A percentile compares a stretch with the other conserved stretches of the same genome.
Conservation (phyloP, 1,140 invertebrate genomes). For the Bombus affinis region DNA sequence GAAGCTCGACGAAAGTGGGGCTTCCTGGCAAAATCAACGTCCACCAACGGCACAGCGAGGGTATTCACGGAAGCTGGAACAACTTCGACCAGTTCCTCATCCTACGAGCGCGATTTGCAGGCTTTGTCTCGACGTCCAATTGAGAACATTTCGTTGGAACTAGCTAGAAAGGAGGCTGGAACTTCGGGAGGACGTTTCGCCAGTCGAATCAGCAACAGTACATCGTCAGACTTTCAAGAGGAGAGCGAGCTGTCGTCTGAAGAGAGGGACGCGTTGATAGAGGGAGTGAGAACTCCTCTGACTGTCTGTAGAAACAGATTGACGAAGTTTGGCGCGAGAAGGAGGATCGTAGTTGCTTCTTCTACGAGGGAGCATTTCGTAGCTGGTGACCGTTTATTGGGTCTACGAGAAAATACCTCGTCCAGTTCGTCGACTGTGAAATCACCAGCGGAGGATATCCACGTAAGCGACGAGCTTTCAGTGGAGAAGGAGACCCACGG, state of each 20-base stretch:
- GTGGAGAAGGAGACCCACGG: slow-evolving; percentile 34
- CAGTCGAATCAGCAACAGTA: slow-evolving; percentile 62
- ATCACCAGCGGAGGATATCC: slow-evolving; percentile 43
- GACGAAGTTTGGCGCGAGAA: slow-evolving; percentile 59
- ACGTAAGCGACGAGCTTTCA: slow-evolving; percentile 32
- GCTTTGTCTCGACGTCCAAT: slow-evolving; percentile 7
- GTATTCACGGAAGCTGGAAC: slow-evolving; percentile 62
- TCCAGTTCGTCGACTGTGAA: slow-evolving; percentile 42
- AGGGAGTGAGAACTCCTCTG: slow-evolving; percentile 60
- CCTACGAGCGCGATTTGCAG: slow-evolving; percentile 59
- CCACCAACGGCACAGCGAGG: slow-evolving; percentile 66
- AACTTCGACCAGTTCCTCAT: slow-evolving; percentile 60
- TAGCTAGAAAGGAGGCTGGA: slow-evolving; percentile 20
- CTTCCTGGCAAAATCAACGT: slow-evolving; percentile 68
- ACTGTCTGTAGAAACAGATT: slow-evolving; percentile 66
- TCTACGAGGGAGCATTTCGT: slow-evolving; percentile 25
- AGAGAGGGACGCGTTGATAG: slow-evolving; percentile 72
- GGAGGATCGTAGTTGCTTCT: slow-evolving; percentile 34
- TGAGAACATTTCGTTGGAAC: slow-evolving; percentile 13
- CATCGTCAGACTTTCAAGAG: slow-evolving; percentile 73
- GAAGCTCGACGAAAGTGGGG: slow-evolving; percentile 50
- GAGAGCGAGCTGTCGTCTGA: slow-evolving; percentile 74
- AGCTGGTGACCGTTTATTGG: slow-evolving; percentile 11
- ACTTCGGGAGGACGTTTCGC: slow-evolving; percentile 36
- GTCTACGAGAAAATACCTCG: slow-evolving; percentile 18